Percentiles rank a stretch among this genome's conserved stretches.
These are phyloP conservation scores for Menidia menidia DNA, from an alignment of 2,797 vertebrate genomes.

Conservation along the genomic window DNA sequence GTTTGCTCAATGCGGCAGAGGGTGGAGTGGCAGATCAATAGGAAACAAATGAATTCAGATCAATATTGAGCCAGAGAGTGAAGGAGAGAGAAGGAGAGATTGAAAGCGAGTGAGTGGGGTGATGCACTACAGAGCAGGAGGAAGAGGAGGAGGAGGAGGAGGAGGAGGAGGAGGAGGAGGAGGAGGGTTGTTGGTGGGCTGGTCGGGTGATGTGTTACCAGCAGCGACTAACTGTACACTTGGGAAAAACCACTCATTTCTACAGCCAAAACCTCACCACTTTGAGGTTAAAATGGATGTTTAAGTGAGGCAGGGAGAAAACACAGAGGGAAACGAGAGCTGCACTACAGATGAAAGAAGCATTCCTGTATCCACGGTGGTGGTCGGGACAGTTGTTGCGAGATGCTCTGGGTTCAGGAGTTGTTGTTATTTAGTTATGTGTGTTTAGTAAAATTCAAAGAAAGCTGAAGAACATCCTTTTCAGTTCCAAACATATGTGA, in stretches of 20 bases:
- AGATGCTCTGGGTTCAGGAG: conserved; percentile 14
- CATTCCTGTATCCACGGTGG: conserved; percentile 31
- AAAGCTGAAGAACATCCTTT: background rate
- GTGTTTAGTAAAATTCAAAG: too few species aligned
- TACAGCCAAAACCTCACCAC: conserved; percentile 59
- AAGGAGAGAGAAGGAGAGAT: conserved; percentile 72
- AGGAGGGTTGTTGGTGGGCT: conserved; percentile 39
- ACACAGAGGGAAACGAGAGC: conserved; percentile 29
- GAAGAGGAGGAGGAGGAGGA: conserved; percentile 27
- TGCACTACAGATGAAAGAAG: conserved; percentile 20
- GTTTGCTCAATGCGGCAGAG: conserved; percentile 85
- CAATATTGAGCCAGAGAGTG: conserved; percentile 79
- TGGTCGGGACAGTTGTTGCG: conserved; percentile 8
- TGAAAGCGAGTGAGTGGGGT: conserved; percentile 64
- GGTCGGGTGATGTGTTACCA: conserved; percentile 63
- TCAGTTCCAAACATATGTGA: too few species aligned
- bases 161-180: conserved; percentile 24
- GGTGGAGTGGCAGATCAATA: conserved; percentile 83
- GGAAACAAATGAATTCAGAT: conserved; percentile 86
- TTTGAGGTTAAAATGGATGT: conserved; percentile 69
- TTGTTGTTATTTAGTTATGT: background rate
- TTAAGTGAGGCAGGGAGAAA: conserved; percentile 47
- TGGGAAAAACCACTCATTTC: conserved; percentile 69
- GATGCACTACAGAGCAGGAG: conserved; percentile 53
- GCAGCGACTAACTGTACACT: conserved; percentile 69